These are phyloP conservation scores for Esperia sulphurella DNA, from an alignment of 2,888 invertebrate genomes.

Conservation along the genomic window DNA sequence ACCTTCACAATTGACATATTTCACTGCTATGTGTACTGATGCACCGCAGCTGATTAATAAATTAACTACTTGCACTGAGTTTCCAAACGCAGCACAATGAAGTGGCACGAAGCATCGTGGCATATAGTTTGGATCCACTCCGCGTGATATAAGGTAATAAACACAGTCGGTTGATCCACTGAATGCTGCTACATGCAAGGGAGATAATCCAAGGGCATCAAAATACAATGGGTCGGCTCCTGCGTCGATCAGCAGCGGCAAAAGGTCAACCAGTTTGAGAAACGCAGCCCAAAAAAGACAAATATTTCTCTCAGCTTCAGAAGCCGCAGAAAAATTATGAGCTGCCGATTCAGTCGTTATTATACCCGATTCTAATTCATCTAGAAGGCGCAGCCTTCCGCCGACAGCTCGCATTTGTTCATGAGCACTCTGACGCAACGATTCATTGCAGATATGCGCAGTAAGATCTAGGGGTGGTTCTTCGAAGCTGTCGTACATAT, in stretches of 20 bases:
- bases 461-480: conserved; percentile 80
- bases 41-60: conserved; percentile 87
- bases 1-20: conserved; percentile 83
- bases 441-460: conserved; percentile 79
- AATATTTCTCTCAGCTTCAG: conserved; percentile 84
- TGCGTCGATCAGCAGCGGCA: conserved; percentile 81
- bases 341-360: conserved; percentile 77
- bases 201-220: conserved; percentile 86
- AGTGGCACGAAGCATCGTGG: conserved; percentile 88
- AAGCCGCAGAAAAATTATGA: conserved; percentile 71
- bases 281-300: conserved; percentile 87
- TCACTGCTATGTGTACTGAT: conserved; percentile 83
- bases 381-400: conserved; percentile 82
- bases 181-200: conserved; percentile 88
- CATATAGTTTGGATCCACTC: conserved; percentile 84
- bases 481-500: conserved; percentile 89
- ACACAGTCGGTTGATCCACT: conserved; percentile 86
- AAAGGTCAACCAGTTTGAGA: conserved; percentile 82
- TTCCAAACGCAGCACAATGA: conserved; percentile 94
- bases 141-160: conserved; percentile 83
- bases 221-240: conserved; percentile 85
- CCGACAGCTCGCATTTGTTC: conserved; percentile 65
- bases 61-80: conserved; percentile 88
- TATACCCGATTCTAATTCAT: conserved; percentile 86
- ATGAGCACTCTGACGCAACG: conserved; percentile 83